Evolutionary conservation across 2,113 vertebrate species (phyloP), one percentile per base, ranked within the genome.

Genomic region (Embiotoca jacksoni): DNA sequence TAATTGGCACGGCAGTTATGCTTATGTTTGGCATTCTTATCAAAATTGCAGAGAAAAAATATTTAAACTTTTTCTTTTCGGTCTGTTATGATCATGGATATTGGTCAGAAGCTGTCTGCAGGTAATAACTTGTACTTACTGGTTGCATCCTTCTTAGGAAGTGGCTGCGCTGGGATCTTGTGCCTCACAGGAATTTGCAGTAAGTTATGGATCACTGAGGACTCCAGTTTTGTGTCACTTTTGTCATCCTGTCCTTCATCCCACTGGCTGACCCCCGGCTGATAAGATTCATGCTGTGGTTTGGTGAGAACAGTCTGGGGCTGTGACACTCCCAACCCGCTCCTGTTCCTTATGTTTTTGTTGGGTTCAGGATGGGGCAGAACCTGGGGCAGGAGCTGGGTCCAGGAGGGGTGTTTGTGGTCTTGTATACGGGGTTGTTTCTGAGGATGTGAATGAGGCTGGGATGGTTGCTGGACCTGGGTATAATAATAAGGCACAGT

Each of bases 81-180:
- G 23, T 23, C 23, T 23, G 23, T 23, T 23, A 23, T 23, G 23
- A 23, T 23, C 23, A 23, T 23, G 23, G 23, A 23, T 23, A 23
- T 23, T 23, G 23, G 23, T 23, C 23, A 23, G 23, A 23, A 23
- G 23, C 23, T 23, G 23, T 23, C 23, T 23, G 23, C 23, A 23
- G 23, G 23, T 23, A 23, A 23, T 23, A 23, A 23, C 23, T 23
- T 23, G 23, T 23, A 23, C 93, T 70, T 89, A 93, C 94, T 88
- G 64, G 87, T 75, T 80, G 56, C 90, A 8, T 74, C 59, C 15
- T 60, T 85, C 78, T 81, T 87, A 15, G 52, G 56, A 3, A 1
- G 2, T 0, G 31, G 52, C 35, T 13, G 32, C 63, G 50, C 75
- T 54, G 78, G 70, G 9, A 70, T 91, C 80, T 91, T 94, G 30